Evolutionary conservation across 2,797 vertebrate species (phyloP).

Genomic region (Protosalanx chinensis): DNA sequence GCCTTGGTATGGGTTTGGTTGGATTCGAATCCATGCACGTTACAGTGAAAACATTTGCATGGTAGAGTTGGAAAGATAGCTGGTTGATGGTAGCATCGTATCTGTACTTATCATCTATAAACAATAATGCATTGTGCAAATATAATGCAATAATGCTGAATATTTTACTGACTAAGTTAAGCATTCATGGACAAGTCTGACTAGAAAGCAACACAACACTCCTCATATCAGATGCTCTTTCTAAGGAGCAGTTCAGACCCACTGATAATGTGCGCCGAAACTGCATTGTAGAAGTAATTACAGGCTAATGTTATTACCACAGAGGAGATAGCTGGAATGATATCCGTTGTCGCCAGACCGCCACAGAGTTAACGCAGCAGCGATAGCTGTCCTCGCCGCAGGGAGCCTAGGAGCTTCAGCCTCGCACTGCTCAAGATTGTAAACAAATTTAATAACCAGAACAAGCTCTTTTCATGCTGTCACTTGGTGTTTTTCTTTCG

Average conservation of each 20-base stretch:
- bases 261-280: slow-evolving; percentile 13
- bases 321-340: not conserved
- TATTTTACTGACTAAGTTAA: no score
- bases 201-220: no score
- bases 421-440: slow-evolving; percentile 18
- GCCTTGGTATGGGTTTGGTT: not conserved
- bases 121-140: no score
- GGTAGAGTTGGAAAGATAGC: not conserved
- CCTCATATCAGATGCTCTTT: no score
- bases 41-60: not conserved
- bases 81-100: not conserved
- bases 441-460: slow-evolving; percentile 22
- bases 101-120: not conserved
- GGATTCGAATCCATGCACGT: not conserved
- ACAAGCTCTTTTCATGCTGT: not conserved
- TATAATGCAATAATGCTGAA: no score
- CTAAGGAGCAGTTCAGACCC: slow-evolving; percentile 11
- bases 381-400: slow-evolving; percentile 22
- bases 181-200: no score
- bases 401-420: not conserved
- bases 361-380: not conserved
- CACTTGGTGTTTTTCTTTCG: not conserved
- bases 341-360: not conserved
- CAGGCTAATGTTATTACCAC: slow-evolving; percentile 9
- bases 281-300: slow-evolving; percentile 13